Conservation (phyloP, 2,888 invertebrate genomes). For the Sericinus montela region DNA sequence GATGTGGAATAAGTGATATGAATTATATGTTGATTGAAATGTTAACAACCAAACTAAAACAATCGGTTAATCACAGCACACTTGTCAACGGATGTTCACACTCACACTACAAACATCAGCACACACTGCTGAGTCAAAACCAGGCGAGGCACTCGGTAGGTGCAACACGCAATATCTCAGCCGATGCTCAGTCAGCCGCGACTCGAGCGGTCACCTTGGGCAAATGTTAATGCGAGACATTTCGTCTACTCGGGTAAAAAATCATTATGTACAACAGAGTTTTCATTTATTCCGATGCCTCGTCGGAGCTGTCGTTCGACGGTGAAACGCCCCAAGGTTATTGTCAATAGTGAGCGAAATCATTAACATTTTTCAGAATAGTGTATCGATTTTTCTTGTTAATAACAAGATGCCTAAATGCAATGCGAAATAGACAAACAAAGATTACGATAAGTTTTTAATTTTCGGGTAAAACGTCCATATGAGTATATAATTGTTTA, state of each 20-base stretch:
- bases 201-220: slow-evolving; percentile 74
- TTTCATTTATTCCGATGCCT: slow-evolving; percentile 47
- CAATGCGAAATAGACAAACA: too few relatives aligned
- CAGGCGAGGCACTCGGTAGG: slow-evolving; percentile 44
- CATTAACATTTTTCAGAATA: slow-evolving; percentile 19
- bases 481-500: too few relatives aligned
- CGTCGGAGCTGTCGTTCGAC: slow-evolving; percentile 34
- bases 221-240: slow-evolving; percentile 72
- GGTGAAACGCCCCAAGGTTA: slow-evolving; percentile 46
- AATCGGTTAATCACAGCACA: slow-evolving; percentile 10
- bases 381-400: slow-evolving; percentile 11
- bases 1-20: too few relatives aligned
- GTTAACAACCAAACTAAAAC: background rate
- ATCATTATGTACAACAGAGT: slow-evolving; percentile 43
- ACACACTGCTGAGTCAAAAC: slow-evolving; percentile 30
- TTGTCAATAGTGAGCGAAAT: slow-evolving; percentile 23
- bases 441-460: too few relatives aligned
- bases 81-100: slow-evolving; percentile 17
- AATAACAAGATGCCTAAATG: background rate
- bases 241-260: slow-evolving; percentile 51
- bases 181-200: slow-evolving; percentile 72
- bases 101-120: too few relatives aligned
- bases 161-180: slow-evolving; percentile 45
- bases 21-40: background rate
- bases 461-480: too few relatives aligned